Evolutionary conservation across 1,140 invertebrate genomes (phyloP), one percentile per base, ranked within the genome.

Genomic region (Vanessa atalanta): DNA sequence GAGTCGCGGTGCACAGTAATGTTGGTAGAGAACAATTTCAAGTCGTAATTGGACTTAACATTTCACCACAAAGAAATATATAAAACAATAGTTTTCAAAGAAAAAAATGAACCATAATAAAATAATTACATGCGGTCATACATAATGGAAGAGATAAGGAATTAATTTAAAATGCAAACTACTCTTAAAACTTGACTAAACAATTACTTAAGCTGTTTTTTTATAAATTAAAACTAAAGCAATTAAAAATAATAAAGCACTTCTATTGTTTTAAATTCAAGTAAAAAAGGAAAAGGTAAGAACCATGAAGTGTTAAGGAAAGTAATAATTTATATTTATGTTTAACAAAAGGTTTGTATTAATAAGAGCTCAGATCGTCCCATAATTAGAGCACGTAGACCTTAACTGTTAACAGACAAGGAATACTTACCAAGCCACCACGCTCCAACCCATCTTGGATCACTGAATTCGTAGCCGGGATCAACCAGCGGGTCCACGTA

Each of bases 361-460:
- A 43, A 43, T 9, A 0, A 43, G 9, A 43, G 7, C 37, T 43
- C 37, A 43, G 7, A 11, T 43, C 0, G 37, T 3, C 37, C 37
- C 37, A 43, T 43, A 9, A 9, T 43, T 43, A 43, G 1, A 43
- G 9, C 8, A 43, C 37, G 37, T 43, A 11, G 37, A 43, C 37
- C 37, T 43, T 43, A 43, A 43, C 7, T 11, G 37, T 43, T 43
- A 43, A 43, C 6, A 43, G 6, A 43, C 37, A 43, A 43, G 6
- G 3, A 43, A 9, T 53, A 93, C 92, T 95, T 93, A 95, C 96
- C 97, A 47, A 98, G 92, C 97, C 97, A 98, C 97, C 97, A 98
- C 55, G 97, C 97, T 23, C 97, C 97, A 26, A 98, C 96, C 97
- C 97, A 98, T 88, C 96, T 94, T 1, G 97, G 97, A 93, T 98